Conservation (phyloP, 2,797 vertebrate genomes). For the Lateolabrax maculatus region DNA sequence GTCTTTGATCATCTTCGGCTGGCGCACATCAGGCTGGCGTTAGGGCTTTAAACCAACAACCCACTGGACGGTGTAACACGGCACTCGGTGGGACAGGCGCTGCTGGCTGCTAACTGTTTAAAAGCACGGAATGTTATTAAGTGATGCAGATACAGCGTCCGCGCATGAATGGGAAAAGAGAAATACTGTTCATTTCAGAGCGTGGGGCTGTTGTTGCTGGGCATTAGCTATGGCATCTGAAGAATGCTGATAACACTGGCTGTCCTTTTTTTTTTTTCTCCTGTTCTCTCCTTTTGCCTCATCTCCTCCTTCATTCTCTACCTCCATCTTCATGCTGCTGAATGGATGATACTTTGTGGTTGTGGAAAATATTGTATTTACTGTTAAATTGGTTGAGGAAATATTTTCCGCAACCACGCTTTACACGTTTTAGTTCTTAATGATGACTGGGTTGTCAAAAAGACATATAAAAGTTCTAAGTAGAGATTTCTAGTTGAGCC, state of each 20-base stretch:
- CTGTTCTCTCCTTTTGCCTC: slow-evolving; percentile 60
- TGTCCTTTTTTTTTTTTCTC: slow-evolving; percentile 58
- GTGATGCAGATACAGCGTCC: slow-evolving; percentile 90
- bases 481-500: not conserved
- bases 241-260: slow-evolving; percentile 87
- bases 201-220: slow-evolving; percentile 89
- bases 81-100: slow-evolving; percentile 78
- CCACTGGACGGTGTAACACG: slow-evolving; percentile 87
- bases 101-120: slow-evolving; percentile 89
- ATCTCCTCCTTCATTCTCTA: slow-evolving; percentile 49
- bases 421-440: not conserved
- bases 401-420: not conserved
- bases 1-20: slow-evolving; percentile 96
- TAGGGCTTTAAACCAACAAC: slow-evolving; percentile 96
- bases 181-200: slow-evolving; percentile 99
- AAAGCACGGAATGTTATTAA: slow-evolving; percentile 96
- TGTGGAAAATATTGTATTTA: slow-evolving; percentile 20
- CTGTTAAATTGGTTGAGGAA: not conserved
- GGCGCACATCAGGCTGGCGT: slow-evolving; percentile 98
- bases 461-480: not conserved
- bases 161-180: slow-evolving; percentile 94
- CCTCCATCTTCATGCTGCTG: slow-evolving; percentile 22
- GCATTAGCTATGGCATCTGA: slow-evolving; percentile 93
- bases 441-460: not conserved
- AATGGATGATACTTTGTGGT: slow-evolving; percentile 13